These are phyloP conservation scores for Apis cerana DNA, from an alignment of 1,140 invertebrate species.

Conservation along the genomic window DNA sequence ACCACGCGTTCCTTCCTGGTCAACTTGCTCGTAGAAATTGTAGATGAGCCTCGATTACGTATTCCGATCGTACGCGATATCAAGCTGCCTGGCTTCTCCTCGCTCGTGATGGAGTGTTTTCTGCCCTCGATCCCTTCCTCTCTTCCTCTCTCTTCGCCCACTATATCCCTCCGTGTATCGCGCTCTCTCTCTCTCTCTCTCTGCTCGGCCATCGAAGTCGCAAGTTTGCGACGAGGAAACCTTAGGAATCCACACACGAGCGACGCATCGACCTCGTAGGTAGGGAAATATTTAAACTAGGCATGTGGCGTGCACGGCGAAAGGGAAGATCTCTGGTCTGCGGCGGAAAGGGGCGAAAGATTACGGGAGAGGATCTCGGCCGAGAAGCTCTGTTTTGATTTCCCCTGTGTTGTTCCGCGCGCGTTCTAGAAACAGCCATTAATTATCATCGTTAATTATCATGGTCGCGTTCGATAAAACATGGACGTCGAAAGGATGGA, in stretches of 20 bases:
- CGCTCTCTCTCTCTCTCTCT: constrained; percentile 8
- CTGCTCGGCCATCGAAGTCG: constrained; percentile 21
- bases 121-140: constrained; percentile 63
- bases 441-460: constrained; percentile 44
- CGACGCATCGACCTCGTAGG: neutral
- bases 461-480: constrained; percentile 17
- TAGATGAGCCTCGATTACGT: constrained; percentile 77
- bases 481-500: constrained; percentile 15
- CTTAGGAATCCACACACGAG: constrained; percentile 33
- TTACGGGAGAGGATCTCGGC: no score
- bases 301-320: no score
- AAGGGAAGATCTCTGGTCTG: no score
- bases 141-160: neutral
- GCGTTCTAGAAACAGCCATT: neutral
- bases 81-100: constrained; percentile 64
- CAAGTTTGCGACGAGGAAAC: constrained; percentile 29
- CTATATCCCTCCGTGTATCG: neutral
- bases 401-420: no score
- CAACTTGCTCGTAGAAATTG: constrained; percentile 70
- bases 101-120: constrained; percentile 76
- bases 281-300: constrained; percentile 27
- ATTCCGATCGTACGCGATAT: constrained; percentile 77
- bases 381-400: no score
- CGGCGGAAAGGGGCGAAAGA: no score
- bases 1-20: constrained; percentile 62